Evolutionary conservation across 2,797 vertebrate genomes (phyloP), one percentile per base, ranked within the genome.

Genomic region (Chrysocyon brachyurus): DNA sequence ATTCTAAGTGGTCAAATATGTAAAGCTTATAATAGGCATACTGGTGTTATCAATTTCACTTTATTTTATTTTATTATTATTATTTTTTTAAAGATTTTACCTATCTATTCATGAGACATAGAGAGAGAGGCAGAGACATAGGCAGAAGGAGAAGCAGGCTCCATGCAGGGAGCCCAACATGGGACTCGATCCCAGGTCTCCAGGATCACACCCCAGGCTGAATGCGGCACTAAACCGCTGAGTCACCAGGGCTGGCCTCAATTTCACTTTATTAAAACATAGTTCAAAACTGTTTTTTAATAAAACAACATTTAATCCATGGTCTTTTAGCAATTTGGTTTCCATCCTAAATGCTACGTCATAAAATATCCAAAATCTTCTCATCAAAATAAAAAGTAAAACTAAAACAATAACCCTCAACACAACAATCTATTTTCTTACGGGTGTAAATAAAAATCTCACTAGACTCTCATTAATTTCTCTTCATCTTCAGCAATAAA

Each of bases 361-460:
- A 90, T 0, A 52, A 36, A 86, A 91, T 10, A 95, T 16, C 46
- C 26, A 83, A 87, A 78, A 61, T 2, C 63, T 16, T 87, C 26
- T 88, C 59, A 83, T 2, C 26, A 40, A 97, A 97, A 83, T 33
- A 40, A 68, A 91, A 12, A 85, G 7, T 63, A 46, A 86, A 95
- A 75, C 33, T 86, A 94, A 97, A 86, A 81, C 24, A 93, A 10
- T n/a, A 78, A 88, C 2, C 14, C 66, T 84, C 2, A 95, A 64
- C 59, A 90, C 1, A 85, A 75, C 3, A 56, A 90, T 49, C 28
- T 92, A 19, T 93, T 94, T 96, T 95, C 16, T 90, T 33, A 79
- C 5, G 49, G 28, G 15, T 90, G 24, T 89, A 81, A 94, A 86
- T 86, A n/a, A 84, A 94, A 75, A 57, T 73, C 49, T 70, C 28